Evolutionary conservation across 1,140 invertebrate species (phyloP), one percentile per base, ranked within the genome.

Genomic region (Aethina tumida): DNA sequence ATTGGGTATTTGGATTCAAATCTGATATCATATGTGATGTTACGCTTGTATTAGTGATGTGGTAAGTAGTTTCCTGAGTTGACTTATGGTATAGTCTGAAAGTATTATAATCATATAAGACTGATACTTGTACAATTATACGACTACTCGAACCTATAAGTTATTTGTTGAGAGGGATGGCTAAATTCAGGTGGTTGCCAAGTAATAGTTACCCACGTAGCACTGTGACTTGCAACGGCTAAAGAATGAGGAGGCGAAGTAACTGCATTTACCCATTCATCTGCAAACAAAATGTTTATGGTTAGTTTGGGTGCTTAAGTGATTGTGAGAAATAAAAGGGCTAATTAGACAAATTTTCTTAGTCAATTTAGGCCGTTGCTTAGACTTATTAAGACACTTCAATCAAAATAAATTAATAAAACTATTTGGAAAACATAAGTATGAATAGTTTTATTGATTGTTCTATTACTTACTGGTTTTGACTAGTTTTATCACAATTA

Each of bases 171-270:
- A 18, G 79, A 73, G 0, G 80, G 80, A 58, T 81, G 74, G 24
- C 77, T 78, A 59, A 82, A 79, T 56, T 81, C 75, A 1, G 84
- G 83, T 9, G 83, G 81, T 53, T 85, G 80, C 84, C 84, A 87
- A 17, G 71, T 70, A 19, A 87, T 68, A 5, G 80, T 79, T 33
- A 87, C 73, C 69, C 76, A 84, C 6, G 79, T 81, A 15, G 81
- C 82, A 31, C 79, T 82, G 45, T 80, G 81, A 33, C 70, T 73
- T 1, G 75, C 74, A n/a, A 88, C 74, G 2, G 80, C 71, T 12
- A 88, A 58, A 1, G 78, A 79, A 55, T 86, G 82, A 0, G 84
- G 84, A 0, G 81, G 76, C 1, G 84, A 84, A 2, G 84, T 74
- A 1, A 82, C 77, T 4, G 71, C 81, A 17, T 70, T 53, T 8